phyloP scores from a whole-genome alignment of 2,113 vertebrate species.

The Neotoma lepida region DNA sequence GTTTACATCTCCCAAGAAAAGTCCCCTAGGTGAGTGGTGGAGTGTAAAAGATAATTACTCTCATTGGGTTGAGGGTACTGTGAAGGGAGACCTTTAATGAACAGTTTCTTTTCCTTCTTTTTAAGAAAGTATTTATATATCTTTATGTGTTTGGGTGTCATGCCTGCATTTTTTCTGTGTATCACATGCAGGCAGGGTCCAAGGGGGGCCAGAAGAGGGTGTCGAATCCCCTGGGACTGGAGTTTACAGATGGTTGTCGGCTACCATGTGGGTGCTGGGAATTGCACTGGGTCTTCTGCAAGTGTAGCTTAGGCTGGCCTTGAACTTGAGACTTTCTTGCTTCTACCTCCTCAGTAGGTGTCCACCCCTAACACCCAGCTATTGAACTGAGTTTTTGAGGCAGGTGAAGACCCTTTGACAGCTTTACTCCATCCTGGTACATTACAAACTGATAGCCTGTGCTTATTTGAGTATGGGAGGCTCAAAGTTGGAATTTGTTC shows the following conservation, averaged over 20 bases:
- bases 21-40: neutral
- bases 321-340: neutral
- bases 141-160: neutral
- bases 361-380: neutral
- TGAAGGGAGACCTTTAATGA: neutral
- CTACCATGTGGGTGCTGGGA: neutral
- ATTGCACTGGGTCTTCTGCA: neutral
- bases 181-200: neutral
- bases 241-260: neutral
- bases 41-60: neutral
- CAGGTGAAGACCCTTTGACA: neutral
- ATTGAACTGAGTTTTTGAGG: conserved; percentile 9
- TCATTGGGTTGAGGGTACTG: conserved; percentile 1
- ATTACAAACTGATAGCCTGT: neutral
- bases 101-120: neutral
- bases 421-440: neutral
- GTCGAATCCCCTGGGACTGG: neutral
- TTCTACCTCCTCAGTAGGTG: neutral
- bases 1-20: neutral
- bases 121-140: neutral
- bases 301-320: neutral
- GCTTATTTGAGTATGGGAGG: neutral
- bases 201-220: neutral
- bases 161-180: neutral
- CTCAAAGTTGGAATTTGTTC: conserved; percentile 22